Evolutionary conservation across 2,888 invertebrate genomes (phyloP).

Genomic region (Gonocerus acuteangulatus): DNA sequence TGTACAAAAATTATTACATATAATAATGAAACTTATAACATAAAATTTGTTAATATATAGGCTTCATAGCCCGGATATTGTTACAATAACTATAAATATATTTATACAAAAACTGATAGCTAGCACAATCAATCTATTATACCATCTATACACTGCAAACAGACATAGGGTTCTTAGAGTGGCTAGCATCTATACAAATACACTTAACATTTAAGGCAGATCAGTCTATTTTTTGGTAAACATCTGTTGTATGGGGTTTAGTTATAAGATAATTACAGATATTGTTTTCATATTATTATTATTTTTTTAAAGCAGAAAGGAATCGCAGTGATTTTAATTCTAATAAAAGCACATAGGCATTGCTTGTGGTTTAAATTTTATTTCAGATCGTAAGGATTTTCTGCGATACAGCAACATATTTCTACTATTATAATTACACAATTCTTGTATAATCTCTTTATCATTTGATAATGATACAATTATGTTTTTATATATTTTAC

Average conservation of each 20-base stretch:
- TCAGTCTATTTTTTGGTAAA: constrained; percentile 36
- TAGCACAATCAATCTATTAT: constrained; percentile 27
- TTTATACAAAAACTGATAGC: constrained; percentile 25
- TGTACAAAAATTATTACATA: constrained; percentile 32
- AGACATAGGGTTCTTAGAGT: constrained; percentile 7
- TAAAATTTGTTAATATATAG: constrained; percentile 21
- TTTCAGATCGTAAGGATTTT: too few species aligned
- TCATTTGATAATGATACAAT: too few species aligned
- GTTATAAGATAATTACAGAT: not conserved
- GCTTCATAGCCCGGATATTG: constrained; percentile 10
- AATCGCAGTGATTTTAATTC: too few species aligned
- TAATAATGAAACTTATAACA: constrained; percentile 23
- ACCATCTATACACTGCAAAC: constrained; percentile 18
- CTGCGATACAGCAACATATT: too few species aligned
- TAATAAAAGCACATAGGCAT: too few species aligned
- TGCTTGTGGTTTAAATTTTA: too few species aligned
- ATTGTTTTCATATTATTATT: not conserved
- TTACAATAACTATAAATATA: constrained; percentile 15
- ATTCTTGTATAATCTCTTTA: too few species aligned
- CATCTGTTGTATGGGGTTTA: constrained; percentile 32
- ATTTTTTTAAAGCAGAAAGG: not conserved
- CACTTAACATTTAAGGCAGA: constrained; percentile 28
- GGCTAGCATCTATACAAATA: constrained; percentile 19
- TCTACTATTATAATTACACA: too few species aligned
- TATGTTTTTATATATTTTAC: too few species aligned